Percentiles rank a stretch among this genome's conserved stretches.
These are phyloP conservation scores for Ephydatia muelleri DNA, from an alignment of 37 sponge, comb jelly and placozoan genomes.

Conservation along the genomic window DNA sequence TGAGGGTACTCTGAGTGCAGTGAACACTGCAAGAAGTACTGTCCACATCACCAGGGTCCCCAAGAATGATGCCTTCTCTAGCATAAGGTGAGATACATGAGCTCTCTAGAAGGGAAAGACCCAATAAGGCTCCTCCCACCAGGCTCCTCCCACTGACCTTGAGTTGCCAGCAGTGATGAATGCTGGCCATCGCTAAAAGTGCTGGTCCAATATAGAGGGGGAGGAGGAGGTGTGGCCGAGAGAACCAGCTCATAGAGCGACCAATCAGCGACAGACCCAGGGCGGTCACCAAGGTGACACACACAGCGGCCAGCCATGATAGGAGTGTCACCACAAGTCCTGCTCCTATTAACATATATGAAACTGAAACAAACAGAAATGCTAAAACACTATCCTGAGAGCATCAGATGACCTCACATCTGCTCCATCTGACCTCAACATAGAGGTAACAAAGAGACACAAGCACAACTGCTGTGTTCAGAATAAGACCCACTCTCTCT, in stretches of 20 bases:
- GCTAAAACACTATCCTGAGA: neutral
- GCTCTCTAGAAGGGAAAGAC: neutral
- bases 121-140: neutral
- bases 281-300: slow-evolving; percentile 6
- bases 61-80: slow-evolving; percentile 27
- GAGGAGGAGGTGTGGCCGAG: slow-evolving; percentile 40
- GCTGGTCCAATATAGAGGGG: slow-evolving; percentile 44
- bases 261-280: slow-evolving; percentile 12
- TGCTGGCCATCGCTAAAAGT: slow-evolving; percentile 23
- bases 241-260: slow-evolving; percentile 39
- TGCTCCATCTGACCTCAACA: neutral
- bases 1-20: slow-evolving; percentile 40
- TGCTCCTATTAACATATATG: neutral
- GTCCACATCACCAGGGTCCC: slow-evolving; percentile 36
- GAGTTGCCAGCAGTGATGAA: slow-evolving; percentile 28
- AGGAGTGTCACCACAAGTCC: slow-evolving; percentile 13
- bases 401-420: neutral
- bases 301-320: slow-evolving; percentile 41
- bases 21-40: slow-evolving; percentile 7
- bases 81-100: neutral
- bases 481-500: slow-evolving; percentile 24
- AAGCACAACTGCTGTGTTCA: slow-evolving; percentile 19
- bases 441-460: neutral
- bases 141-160: slow-evolving; percentile 27
- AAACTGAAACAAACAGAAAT: neutral